Evolutionary conservation across 2,797 vertebrate species (phyloP).

Genomic region (Apodemus agrarius): DNA sequence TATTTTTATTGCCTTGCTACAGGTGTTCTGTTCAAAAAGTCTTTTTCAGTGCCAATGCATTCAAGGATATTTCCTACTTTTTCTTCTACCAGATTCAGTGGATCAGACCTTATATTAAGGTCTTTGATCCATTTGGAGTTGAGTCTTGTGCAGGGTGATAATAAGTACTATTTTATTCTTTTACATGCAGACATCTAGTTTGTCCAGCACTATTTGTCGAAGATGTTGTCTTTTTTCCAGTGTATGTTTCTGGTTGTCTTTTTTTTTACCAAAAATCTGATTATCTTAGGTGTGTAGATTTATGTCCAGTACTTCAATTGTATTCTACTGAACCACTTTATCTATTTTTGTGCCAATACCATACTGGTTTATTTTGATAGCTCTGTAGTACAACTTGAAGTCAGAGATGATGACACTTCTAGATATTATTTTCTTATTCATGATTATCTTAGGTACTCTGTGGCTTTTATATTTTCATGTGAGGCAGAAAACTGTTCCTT

Average conservation of each 20-base stretch:
- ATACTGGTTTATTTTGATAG: background rate
- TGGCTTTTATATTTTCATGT: background rate
- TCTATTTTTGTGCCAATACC: background rate
- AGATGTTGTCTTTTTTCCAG: background rate
- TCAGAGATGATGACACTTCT: background rate
- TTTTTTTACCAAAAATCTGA: background rate
- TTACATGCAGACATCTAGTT: background rate
- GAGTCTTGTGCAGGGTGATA: background rate
- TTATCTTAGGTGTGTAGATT: background rate
- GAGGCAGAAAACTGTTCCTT: background rate
- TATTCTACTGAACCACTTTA: background rate
- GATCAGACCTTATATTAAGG: background rate
- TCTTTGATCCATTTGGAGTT: background rate
- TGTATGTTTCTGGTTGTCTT: background rate
- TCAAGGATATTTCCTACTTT: background rate
- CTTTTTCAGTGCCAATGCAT: background rate
- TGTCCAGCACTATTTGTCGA: background rate
- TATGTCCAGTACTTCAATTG: background rate
- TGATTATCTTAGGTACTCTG: background rate
- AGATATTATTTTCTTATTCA: background rate
- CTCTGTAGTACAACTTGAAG: background rate
- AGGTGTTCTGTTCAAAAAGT: background rate
- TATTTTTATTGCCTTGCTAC: background rate
- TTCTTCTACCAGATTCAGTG: background rate
- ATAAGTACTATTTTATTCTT: background rate